These are phyloP conservation scores for Hystrix brachyura DNA, from an alignment of 2,113 vertebrate species.

Conservation along the genomic window DNA sequence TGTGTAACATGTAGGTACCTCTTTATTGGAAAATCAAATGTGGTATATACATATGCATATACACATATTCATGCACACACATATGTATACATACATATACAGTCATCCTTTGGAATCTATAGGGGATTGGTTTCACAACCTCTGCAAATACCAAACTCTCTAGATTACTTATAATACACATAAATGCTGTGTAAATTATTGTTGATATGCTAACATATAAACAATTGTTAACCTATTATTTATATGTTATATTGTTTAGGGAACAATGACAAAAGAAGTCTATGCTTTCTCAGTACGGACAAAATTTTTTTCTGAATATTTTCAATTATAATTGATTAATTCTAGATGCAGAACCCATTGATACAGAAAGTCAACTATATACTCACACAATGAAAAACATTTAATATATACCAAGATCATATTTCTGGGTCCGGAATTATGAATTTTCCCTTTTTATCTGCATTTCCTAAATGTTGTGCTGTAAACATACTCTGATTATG, in stretches of 20 bases:
- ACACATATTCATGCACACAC: not conserved
- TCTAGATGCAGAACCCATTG: not conserved
- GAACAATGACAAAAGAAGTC: not conserved
- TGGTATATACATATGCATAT: not conserved
- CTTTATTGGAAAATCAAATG: constrained; percentile 43
- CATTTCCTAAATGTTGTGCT: constrained; percentile 23
- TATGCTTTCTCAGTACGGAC: not conserved
- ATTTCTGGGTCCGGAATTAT: not conserved
- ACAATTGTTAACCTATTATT: no score
- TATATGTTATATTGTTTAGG: not conserved
- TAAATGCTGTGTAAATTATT: not conserved
- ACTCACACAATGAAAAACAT: constrained; percentile 12
- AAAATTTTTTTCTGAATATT: not conserved
- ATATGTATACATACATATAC: not conserved
- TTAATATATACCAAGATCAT: not conserved
- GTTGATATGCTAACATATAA: no score
- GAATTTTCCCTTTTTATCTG: not conserved
- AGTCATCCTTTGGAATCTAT: not conserved
- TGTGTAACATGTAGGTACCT: not conserved
- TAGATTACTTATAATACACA: not conserved
- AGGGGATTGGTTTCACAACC: not conserved
- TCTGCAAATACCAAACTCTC: not conserved
- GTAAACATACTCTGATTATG: constrained; percentile 9
- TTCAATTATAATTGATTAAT: not conserved
- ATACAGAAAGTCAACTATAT: not conserved